A percentile compares a stretch with the other conserved stretches of the same genome.
These are phyloP conservation scores for Nomada ruficornis DNA, from an alignment of 2,888 invertebrate genomes.

Conservation along the genomic window DNA sequence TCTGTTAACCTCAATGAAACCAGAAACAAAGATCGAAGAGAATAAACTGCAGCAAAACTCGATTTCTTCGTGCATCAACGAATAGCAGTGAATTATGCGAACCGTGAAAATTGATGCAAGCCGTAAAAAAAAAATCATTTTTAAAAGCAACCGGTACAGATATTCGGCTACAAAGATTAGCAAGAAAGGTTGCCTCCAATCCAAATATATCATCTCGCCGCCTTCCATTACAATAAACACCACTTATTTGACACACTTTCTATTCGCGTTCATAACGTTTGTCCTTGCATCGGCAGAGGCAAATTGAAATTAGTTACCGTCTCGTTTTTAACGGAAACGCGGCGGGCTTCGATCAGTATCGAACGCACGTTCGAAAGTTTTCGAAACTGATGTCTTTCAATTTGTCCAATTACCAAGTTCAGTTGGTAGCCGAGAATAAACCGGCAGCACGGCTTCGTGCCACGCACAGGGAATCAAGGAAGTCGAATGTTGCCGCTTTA, in stretches of 20 bases:
- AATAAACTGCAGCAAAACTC: too few species aligned
- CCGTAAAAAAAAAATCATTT: too few species aligned
- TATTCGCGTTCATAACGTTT: background rate
- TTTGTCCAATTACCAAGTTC: conserved; percentile 9
- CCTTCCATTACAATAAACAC: background rate
- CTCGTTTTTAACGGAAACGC: too few species aligned
- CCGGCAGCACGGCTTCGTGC: background rate
- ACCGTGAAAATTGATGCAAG: too few species aligned
- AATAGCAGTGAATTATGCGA: too few species aligned
- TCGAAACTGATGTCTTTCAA: background rate
- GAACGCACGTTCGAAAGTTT: background rate
- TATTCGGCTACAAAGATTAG: too few species aligned
- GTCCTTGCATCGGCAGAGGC: background rate
- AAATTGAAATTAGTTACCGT: background rate
- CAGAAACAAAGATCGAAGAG: too few species aligned
- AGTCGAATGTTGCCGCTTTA: conserved; percentile 44
- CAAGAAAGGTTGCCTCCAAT: too few species aligned
- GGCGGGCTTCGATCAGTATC: background rate
- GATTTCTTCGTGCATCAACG: too few species aligned
- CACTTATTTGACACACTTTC: conserved; percentile 6
- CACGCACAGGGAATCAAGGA: conserved; percentile 23
- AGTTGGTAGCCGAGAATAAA: conserved; percentile 3
- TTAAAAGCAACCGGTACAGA: too few species aligned
- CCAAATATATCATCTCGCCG: too few species aligned
- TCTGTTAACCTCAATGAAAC: too few species aligned